phyloP scores from a whole-genome alignment of 2,797 vertebrate genomes.

The Alexandromys oeconomus region DNA sequence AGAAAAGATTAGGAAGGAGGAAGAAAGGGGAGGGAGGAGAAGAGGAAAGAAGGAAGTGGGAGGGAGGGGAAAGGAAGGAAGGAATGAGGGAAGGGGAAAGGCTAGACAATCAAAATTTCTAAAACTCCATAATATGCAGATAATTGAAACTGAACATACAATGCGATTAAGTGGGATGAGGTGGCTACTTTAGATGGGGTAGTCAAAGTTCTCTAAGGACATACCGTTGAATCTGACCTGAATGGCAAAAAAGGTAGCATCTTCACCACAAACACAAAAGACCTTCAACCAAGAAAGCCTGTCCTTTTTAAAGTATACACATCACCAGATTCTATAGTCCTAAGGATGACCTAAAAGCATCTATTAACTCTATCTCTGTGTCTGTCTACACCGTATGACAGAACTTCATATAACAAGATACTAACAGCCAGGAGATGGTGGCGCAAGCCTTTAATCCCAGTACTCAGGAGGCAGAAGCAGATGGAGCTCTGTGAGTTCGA shows the following conservation, averaged over 20 bases:
- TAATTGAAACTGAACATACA: conserved; percentile 3
- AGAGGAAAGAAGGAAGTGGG: accelerated
- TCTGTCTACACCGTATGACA: not conserved
- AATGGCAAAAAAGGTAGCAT: conserved; percentile 27
- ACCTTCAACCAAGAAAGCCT: not conserved
- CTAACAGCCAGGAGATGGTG: too few relatives aligned
- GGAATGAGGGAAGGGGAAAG: not conserved
- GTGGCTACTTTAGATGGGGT: not conserved
- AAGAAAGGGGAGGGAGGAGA: too few relatives aligned
- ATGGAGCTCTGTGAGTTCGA: too few relatives aligned
- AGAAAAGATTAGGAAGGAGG: too few relatives aligned
- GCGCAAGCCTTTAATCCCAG: too few relatives aligned
- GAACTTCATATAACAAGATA: not conserved
- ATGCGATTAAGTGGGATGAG: not conserved
- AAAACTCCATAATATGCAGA: conserved; percentile 31
- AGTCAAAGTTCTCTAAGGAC: conserved; percentile 19
- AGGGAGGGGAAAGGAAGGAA: not conserved
- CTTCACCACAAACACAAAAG: not conserved
- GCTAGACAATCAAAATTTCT: not conserved
- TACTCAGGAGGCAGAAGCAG: too few relatives aligned
- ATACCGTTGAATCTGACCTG: not conserved
- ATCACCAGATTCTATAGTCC: conserved; percentile 23
- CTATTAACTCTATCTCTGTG: not conserved
- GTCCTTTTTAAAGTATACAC: not conserved
- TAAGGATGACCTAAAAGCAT: not conserved